A percentile compares a stretch with the other conserved stretches of the same genome.
These are phyloP conservation scores for Macaria notata DNA, from an alignment of 2,888 invertebrate species.

Conservation along the genomic window DNA sequence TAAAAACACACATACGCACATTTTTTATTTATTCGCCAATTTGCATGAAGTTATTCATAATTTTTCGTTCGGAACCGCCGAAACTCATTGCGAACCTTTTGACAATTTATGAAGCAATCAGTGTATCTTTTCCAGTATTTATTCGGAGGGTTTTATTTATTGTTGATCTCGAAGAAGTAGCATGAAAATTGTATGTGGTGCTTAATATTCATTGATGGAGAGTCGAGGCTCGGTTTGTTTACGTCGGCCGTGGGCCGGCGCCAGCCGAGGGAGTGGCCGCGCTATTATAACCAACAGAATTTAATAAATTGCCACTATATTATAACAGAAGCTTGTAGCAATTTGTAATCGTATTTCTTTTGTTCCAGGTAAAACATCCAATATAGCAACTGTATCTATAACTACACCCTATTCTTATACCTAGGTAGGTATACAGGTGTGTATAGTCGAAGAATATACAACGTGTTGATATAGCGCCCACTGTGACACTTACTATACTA, in stretches of 20 bases:
- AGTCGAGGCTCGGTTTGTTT: conserved; percentile 59
- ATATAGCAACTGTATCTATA: too few species aligned
- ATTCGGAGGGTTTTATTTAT: conserved; percentile 70
- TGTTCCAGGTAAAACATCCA: conserved; percentile 13
- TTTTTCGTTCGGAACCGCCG: conserved; percentile 51
- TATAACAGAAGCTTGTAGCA: conserved; percentile 1
- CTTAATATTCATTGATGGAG: conserved; percentile 73
- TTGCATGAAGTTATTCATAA: conserved; percentile 65
- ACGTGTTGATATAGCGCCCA: too few species aligned
- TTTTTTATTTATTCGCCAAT: conserved; percentile 63
- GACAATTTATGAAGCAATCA: conserved; percentile 79
- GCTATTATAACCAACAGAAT: conserved; percentile 8
- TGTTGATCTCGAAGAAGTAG: conserved; percentile 60
- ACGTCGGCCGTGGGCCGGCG: conserved; percentile 62
- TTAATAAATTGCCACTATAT: conserved; percentile 4
- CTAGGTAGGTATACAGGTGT: too few species aligned
- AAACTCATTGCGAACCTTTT: conserved; percentile 63
- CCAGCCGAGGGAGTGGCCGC: conserved; percentile 56
- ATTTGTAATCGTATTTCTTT: not conserved
- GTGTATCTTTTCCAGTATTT: conserved; percentile 65
- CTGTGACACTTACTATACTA: too few species aligned
- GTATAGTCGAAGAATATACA: too few species aligned
- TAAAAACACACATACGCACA: conserved; percentile 36
- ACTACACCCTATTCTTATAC: too few species aligned
- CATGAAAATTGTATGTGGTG: conserved; percentile 70